These are phyloP conservation scores for Pemphredon lugubris DNA, from an alignment of 2,888 invertebrate species.

Conservation along the genomic window DNA sequence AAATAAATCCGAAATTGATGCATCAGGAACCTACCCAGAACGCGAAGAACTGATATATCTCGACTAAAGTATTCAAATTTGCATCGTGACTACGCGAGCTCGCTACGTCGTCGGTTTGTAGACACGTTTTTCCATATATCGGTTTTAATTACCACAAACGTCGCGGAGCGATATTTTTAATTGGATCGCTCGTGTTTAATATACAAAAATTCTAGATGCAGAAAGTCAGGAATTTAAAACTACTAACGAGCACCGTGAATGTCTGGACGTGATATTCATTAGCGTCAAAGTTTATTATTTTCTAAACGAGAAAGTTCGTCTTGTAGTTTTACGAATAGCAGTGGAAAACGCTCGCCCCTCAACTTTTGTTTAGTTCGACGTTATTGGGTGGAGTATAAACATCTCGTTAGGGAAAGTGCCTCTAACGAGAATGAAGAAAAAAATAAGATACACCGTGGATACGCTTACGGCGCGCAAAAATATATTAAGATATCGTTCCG, in stretches of 20 bases:
- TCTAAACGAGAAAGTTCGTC: too few species aligned
- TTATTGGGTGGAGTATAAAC: background rate
- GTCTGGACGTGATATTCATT: slow-evolving; percentile 23
- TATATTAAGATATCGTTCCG: too few species aligned
- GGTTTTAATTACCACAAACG: slow-evolving; percentile 28
- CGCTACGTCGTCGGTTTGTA: too few species aligned
- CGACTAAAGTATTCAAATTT: too few species aligned
- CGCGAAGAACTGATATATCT: too few species aligned
- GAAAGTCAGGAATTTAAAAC: background rate
- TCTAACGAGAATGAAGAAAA: too few species aligned
- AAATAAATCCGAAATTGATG: too few species aligned
- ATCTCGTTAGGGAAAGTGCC: background rate
- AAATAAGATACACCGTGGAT: too few species aligned
- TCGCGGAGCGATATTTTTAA: slow-evolving; percentile 30
- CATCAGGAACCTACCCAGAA: too few species aligned
- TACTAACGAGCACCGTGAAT: slow-evolving; percentile 23
- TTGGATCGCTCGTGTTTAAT: slow-evolving; percentile 28
- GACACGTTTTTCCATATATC: background rate
- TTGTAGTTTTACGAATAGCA: background rate
- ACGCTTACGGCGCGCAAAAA: too few species aligned
- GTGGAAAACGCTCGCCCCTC: too few species aligned
- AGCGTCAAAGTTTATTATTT: slow-evolving; percentile 17
- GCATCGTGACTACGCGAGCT: too few species aligned
- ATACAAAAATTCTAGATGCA: background rate
- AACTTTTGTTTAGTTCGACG: background rate